Percentiles rank a stretch among this genome's conserved stretches.
These are phyloP conservation scores for Argopecten irradians DNA, from an alignment of 1,140 invertebrate species.

Conservation along the genomic window DNA sequence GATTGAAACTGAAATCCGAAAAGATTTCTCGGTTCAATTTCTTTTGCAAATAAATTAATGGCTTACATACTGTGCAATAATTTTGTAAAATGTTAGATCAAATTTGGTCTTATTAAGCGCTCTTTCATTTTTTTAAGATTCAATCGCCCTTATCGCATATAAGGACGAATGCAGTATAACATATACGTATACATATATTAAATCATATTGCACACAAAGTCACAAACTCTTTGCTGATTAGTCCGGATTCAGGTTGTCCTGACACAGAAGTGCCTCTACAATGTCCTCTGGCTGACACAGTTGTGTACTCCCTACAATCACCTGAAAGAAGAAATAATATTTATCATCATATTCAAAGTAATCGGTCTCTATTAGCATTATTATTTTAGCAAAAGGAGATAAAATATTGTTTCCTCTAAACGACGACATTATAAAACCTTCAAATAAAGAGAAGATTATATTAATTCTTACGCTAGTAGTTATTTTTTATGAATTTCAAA, in stretches of 20 bases:
- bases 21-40: too few relatives aligned
- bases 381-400: not conserved
- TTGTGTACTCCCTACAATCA: conserved; percentile 63
- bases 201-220: too few relatives aligned
- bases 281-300: conserved; percentile 50
- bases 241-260: conserved; percentile 52
- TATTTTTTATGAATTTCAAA: not conserved
- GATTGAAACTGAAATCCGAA: too few relatives aligned
- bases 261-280: conserved; percentile 48
- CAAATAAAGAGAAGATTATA: not conserved
- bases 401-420: not conserved
- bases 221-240: too few relatives aligned
- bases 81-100: too few relatives aligned
- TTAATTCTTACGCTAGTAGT: not conserved
- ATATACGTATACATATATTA: too few relatives aligned
- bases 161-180: too few relatives aligned
- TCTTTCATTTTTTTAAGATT: too few relatives aligned
- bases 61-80: too few relatives aligned
- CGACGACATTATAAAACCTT: conserved; percentile 8
- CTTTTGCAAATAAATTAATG: too few relatives aligned
- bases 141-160: too few relatives aligned
- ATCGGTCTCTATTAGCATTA: not conserved
- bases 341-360: not conserved
- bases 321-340: conserved; percentile 52
- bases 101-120: too few relatives aligned